Evolutionary conservation across 2,113 vertebrate genomes (phyloP), one percentile per base, ranked within the genome.

Genomic region (Spilogale gracilis): DNA sequence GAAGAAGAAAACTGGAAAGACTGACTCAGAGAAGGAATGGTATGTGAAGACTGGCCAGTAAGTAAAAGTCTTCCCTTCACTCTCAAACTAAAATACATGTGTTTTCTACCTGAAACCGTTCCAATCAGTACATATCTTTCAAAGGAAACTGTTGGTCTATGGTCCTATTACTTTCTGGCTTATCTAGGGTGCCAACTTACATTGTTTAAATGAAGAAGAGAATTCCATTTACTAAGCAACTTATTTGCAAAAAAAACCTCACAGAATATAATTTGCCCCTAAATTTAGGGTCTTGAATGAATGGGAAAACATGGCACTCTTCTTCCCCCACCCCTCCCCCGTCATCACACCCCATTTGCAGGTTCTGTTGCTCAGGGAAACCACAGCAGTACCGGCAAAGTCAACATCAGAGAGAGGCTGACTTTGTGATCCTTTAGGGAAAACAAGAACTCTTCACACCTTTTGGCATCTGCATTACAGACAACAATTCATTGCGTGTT

Each of bases 351-450:
- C 83, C 79, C 90, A 96, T 83, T 92, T 12, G 23, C 82, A 89
- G 69, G 60, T 83, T 89, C 79, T 52, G 94, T 95, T 96, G 89
- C 94, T 97, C 73, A 6, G 96, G 93, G 97, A 96, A 95, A 96
- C 94, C 74, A 80, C 45, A 92, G 74, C 7, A 76, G 23, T 32
- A 89, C 25, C 95, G 80, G 79, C 61, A 89, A 93, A 79, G 89
- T 86, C 97, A 95, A 93, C 45, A 87, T 69, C 60, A 12, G 61
- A 21, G 4, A 81, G 95, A 97, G 48, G 88, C 52, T 95, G 92
- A 92, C 89, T 97, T 93, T n/a, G 92, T 83, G 89, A 97, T 95
- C 90, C 94, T 96, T 90, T n/a, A 48, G 92, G 95, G 79, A 96
- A 95, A 84, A 95, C 67, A 71, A 96, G 95, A 94, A 80, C 79